These are phyloP conservation scores for Ostrea denselamellosa DNA, from an alignment of 1,140 invertebrate genomes.

Conservation along the genomic window DNA sequence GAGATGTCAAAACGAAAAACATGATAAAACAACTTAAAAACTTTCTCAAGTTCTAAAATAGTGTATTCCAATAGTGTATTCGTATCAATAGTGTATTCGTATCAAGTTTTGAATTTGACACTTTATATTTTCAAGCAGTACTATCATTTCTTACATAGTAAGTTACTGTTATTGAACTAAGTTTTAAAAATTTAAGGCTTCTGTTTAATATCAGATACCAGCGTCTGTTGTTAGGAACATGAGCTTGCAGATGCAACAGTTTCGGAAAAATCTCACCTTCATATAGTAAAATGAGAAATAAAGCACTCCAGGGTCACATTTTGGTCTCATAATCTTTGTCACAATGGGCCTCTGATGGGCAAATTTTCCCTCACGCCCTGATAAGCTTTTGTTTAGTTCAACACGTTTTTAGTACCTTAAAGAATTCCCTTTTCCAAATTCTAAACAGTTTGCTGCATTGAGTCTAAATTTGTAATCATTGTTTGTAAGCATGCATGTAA, in stretches of 20 bases:
- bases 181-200: background rate
- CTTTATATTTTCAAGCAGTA: background rate
- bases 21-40: background rate
- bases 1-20: background rate
- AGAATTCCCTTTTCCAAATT: too few relatives aligned
- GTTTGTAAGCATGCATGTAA: too few relatives aligned
- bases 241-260: background rate
- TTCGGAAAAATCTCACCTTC: background rate
- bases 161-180: background rate
- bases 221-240: background rate
- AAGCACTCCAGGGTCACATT: too few relatives aligned
- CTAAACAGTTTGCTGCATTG: too few relatives aligned
- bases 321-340: background rate
- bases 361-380: constrained; percentile 18
- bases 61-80: background rate
- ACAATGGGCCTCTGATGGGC: background rate
- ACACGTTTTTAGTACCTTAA: background rate
- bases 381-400: background rate
- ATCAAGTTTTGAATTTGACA: constrained; percentile 6
- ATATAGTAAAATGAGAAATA: background rate
- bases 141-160: background rate
- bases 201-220: background rate
- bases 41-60: background rate
- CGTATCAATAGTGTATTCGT: background rate
- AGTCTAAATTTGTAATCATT: too few relatives aligned